A percentile compares a stretch with the other conserved stretches of the same genome.
Conservation (phyloP, 2,888 invertebrate genomes). For the Aromia moschata region DNA sequence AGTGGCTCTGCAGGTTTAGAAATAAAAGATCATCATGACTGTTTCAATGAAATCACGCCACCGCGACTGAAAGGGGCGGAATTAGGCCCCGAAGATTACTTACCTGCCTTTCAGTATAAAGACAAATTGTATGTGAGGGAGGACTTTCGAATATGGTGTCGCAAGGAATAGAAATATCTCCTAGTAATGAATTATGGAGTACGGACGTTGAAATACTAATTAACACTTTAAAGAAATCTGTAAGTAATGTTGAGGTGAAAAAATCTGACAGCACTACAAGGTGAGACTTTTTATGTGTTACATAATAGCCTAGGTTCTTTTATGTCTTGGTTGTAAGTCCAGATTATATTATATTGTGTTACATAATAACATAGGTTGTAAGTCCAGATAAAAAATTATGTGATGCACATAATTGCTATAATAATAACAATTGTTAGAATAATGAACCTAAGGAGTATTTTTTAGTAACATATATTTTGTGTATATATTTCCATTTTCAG, state of each 20-base stretch:
- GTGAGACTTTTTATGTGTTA: neutral
- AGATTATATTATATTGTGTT: too few relatives aligned
- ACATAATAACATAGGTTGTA: too few relatives aligned
- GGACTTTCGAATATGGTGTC: slow-evolving; percentile 59
- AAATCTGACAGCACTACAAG: neutral
- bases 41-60: slow-evolving; percentile 50
- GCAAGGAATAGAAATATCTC: slow-evolving; percentile 48
- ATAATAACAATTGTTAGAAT: too few relatives aligned
- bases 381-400: too few relatives aligned
- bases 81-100: slow-evolving; percentile 37
- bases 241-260: neutral
- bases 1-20: slow-evolving; percentile 19
- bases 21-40: slow-evolving; percentile 51
- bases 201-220: slow-evolving; percentile 53
- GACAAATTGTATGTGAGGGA: slow-evolving; percentile 58
- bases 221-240: slow-evolving; percentile 31
- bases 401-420: too few relatives aligned
- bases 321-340: too few relatives aligned
- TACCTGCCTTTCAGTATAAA: slow-evolving; percentile 55
- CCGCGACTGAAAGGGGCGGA: slow-evolving; percentile 31
- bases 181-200: slow-evolving; percentile 56
- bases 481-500: too few relatives aligned
- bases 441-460: too few relatives aligned
- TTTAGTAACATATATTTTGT: too few relatives aligned
- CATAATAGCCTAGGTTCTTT: too few relatives aligned